Base-by-base conservation (phyloP, 1,140 invertebrate species). In the Papilio glaucus region DNA sequence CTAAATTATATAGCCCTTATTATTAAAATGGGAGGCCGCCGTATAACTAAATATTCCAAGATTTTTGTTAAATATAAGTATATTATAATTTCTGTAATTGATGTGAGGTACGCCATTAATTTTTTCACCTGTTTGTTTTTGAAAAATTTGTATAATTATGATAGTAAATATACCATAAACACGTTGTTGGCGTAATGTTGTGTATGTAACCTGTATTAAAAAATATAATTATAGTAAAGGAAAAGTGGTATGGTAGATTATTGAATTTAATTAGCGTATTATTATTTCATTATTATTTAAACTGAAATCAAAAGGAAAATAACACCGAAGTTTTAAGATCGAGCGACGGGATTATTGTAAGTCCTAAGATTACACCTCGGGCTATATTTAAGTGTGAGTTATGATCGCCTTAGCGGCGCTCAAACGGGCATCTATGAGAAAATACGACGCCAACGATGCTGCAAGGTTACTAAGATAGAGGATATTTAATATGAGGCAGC, bases 341-440 rank as follows among this genome's bases (percentile, higher is more conserved):
- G 67, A 45, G 41, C 41, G 29, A 12, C 15, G 21, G 67, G 41
- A 69, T 69, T 69, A 69, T 69, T 69, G 67, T 49, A 49, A 69
- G 67, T 69, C 41, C 67, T 69, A 53, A 49, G 67, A 69, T 69
- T 69, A 69, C 67, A 69, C 67, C 42, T 69, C 42, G 67, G 67
- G 42, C 67, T 69, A 69, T 69, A 69, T 69, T 69, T 69, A 69
- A 69, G 67, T 69, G 67, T 69, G 67, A 69, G 67, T 69, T 69
- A 69, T 69, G 67, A 69, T 69, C 67, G 67, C 67, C 42, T 69
- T 69, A 69, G 67, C 67, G 67, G 42, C 45, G 67, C 67, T 53
- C 67, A 69, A 53, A 53, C 67, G 67, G 67, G 45, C 67, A 53
- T 69, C 67, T 69, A 69, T 69, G 67, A 69, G 67, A 69, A 69